Evolutionary conservation across 2,888 invertebrate species (phyloP), one percentile per base, ranked within the genome.

Genomic region (Phaonia tiefii): DNA sequence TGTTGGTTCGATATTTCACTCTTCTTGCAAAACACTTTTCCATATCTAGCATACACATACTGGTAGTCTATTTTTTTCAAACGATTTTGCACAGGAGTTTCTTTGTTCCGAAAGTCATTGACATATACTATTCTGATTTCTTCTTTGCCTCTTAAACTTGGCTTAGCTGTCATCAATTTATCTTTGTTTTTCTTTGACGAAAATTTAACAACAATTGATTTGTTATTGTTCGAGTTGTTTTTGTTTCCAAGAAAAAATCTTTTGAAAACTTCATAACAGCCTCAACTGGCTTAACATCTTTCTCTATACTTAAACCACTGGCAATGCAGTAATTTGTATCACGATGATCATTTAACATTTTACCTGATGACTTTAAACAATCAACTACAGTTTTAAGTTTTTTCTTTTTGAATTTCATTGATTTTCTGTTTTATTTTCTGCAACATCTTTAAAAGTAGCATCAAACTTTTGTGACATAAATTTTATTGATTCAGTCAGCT

Each of bases 281-380:
- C 56, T 70, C 70, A 8, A 44, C 2, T 4, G 70, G 44, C 1
- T 42, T 44, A n/a, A 13, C 56, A 25, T n/a, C 8, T 15, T 42
- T 2, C 11, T 42, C 15, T n/a, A 70, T 44, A 2, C 44, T 56
- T n/a, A 70, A 2, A 13, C 70, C 70, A 11, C 42, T 56, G 2
- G 56, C 25, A n/a, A 70, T 25, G 15, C 54, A 70, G 13, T 70
- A n/a, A 44, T 54, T 69, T 44, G 54, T 70, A 11, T 56, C 70
- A 1, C 56, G n/a, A n/a, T n/a, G n/a, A n/a, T n/a, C n/a, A n/a
- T 56, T 42, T 44, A 70, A 26, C n/a, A 42, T 22, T 70, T 56
- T 56, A 20, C 56, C 70, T 5, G 70, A 70, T 0, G 56, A 56
- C 42, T 70, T 70, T 1, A 69, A 22, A 20, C 5, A 42, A 25